Base-by-base conservation (phyloP, 2,113 vertebrate genomes). In the Pholis gunnellus region DNA sequence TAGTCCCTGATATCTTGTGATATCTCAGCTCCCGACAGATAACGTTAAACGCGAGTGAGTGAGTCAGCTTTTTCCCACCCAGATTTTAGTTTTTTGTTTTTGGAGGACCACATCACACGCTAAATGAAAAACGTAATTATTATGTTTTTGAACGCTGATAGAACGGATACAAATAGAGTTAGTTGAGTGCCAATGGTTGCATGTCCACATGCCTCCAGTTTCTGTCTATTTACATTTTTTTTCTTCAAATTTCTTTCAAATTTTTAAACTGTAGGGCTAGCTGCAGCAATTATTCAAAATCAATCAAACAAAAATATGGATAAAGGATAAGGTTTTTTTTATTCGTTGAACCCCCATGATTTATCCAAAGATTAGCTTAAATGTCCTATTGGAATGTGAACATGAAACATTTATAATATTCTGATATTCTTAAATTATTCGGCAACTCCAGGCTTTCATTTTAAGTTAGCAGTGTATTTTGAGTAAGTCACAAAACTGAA, bases 1-100 rank as follows among this genome's bases (percentile, higher is more conserved):
- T 11, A 9, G 52, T 42, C 36, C 71, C 83, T 75, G 88, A 87
- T 88, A 91, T 67, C 67, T 36, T 3, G 76, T 78, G 88, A 89
- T 88, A 90, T 67, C 67, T 36, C 7, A 81, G 46, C 59, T 72
- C 50, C 75, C 20, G 13, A 63, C 67, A 22, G 22, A 34, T 54
- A 1, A n/a, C 31, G 70, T 75, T 7, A 44, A 67, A 80, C 42
- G 4, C 34, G 31, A 42, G 9, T n/a, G 27, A 31, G n/a, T 5
- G 11, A 18, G 7, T 34, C 13, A 31, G 63, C 14, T 66, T 54
- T 40, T 6, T 34, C 13, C 8, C 4, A 1, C 13, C 0, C 22
- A 17, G 3, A 40, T 27, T 52, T 22, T 7, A 4, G 20, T 64
- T 15, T 22, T 78, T 14, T 20, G 1, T 61, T 13, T 48, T 67